These are phyloP conservation scores for Drosophila fulvimacula DNA, from an alignment of 2,888 invertebrate species.

Conservation along the genomic window DNA sequence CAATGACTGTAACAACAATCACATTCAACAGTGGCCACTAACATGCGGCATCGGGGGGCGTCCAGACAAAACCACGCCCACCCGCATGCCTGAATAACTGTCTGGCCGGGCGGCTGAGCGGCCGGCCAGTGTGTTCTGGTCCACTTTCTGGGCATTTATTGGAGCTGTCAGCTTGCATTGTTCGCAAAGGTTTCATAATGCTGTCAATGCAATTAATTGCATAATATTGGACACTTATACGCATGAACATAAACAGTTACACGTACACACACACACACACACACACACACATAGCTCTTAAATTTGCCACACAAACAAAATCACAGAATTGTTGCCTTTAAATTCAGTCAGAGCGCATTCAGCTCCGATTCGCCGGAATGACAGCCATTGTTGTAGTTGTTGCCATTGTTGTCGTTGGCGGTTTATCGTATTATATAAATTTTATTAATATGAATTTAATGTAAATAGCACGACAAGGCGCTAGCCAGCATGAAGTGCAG, in stretches of 20 bases:
- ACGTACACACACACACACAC: constrained; percentile 7
- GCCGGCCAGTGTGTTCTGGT: background rate
- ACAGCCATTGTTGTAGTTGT: constrained; percentile 24
- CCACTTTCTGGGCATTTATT: constrained; percentile 61
- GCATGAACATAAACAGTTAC: constrained; percentile 16
- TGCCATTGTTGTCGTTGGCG: constrained; percentile 30
- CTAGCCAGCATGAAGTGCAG: constrained; percentile 19
- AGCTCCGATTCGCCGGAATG: constrained; percentile 31
- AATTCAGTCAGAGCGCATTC: constrained; percentile 46
- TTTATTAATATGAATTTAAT: constrained; percentile 60
- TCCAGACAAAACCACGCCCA: constrained; percentile 38
- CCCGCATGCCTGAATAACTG: background rate
- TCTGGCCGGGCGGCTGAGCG: background rate
- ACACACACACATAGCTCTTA: constrained; percentile 28
- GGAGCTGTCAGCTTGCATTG: constrained; percentile 73
- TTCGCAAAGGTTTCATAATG: constrained; percentile 74
- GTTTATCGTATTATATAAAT: constrained; percentile 58
- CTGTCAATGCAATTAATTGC: constrained; percentile 80
- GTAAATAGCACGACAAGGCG: constrained; percentile 54
- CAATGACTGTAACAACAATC: constrained; percentile 48
- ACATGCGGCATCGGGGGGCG: constrained; percentile 49
- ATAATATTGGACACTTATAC: constrained; percentile 58
- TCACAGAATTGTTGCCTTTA: constrained; percentile 41
- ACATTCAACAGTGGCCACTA: constrained; percentile 60
- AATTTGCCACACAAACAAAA: constrained; percentile 53